Conservation (phyloP, 1,140 invertebrate genomes). For the Ceratosolen solmsi region DNA sequence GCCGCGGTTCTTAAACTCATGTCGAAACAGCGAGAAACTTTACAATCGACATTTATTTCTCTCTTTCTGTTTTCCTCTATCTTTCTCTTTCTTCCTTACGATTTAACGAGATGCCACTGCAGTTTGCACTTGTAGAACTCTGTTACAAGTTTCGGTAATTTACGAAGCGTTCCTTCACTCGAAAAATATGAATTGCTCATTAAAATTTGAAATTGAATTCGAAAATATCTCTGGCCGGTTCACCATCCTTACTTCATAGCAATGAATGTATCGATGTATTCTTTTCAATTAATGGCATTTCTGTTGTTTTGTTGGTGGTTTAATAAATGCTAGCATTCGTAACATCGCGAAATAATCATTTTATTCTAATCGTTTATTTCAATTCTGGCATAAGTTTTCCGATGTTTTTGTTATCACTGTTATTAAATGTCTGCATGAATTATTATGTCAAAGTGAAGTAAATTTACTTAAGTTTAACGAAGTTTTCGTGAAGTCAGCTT, state of each 20-base stretch:
- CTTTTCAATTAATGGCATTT: too few relatives aligned
- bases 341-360: too few relatives aligned
- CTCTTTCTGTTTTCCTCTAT: background rate
- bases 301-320: too few relatives aligned
- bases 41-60: conserved; percentile 30
- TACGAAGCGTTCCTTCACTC: conserved; percentile 22
- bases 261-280: too few relatives aligned
- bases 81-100: background rate
- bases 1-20: conserved; percentile 42
- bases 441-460: background rate
- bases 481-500: background rate
- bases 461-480: background rate
- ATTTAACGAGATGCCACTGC: background rate
- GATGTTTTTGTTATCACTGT: background rate
- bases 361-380: too few relatives aligned
- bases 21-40: conserved; percentile 46
- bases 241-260: too few relatives aligned
- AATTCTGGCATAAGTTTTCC: too few relatives aligned
- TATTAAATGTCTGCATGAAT: background rate
- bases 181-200: conserved; percentile 47
- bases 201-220: conserved; percentile 47
- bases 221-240: background rate
- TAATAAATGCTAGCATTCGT: too few relatives aligned
- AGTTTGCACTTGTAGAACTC: background rate
- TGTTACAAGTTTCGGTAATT: conserved; percentile 42